phyloP scores from a whole-genome alignment of 1,140 invertebrate species.

The Daktulosphaira vitifoliae region DNA sequence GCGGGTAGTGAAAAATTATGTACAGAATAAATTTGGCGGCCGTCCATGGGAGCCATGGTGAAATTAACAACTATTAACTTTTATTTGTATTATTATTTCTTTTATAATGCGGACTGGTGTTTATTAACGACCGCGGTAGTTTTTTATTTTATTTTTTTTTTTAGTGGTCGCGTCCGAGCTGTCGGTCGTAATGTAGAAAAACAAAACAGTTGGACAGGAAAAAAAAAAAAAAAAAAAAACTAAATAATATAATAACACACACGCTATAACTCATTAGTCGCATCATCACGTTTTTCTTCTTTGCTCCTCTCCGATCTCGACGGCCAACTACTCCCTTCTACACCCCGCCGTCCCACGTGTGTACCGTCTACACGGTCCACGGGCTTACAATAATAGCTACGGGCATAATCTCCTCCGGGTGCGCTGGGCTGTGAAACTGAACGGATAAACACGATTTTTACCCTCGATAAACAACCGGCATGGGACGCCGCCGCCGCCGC shows the following conservation, averaged over 20 bases:
- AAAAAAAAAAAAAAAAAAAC: slow-evolving; percentile 3
- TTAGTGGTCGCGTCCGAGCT: too few species aligned
- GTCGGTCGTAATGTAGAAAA: too few species aligned
- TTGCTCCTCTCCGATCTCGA: background rate
- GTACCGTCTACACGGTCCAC: slow-evolving; percentile 4
- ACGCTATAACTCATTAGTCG: slow-evolving; percentile 25
- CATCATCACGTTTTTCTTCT: slow-evolving; percentile 26
- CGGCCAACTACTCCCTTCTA: background rate
- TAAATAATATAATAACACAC: too few species aligned
- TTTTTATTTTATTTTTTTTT: too few species aligned
- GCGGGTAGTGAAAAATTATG: too few species aligned
- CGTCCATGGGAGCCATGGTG: too few species aligned
- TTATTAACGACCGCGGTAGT: too few species aligned
- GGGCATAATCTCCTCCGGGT: slow-evolving; percentile 32
- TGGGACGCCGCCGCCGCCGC: slow-evolving; percentile 10
- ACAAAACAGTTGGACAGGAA: slow-evolving; percentile 29
- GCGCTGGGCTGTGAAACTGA: slow-evolving; percentile 29
- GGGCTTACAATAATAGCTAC: slow-evolving; percentile 26
- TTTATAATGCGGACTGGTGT: too few species aligned
- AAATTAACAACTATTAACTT: too few species aligned
- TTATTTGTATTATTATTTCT: too few species aligned
- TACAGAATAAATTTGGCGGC: too few species aligned
- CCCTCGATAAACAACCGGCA: slow-evolving; percentile 33
- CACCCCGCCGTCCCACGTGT: too few species aligned
- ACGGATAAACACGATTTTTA: slow-evolving; percentile 34